A percentile compares a stretch with the other conserved stretches of the same genome.
Conservation (phyloP, 2,888 invertebrate species). For the Baccha elongata region DNA sequence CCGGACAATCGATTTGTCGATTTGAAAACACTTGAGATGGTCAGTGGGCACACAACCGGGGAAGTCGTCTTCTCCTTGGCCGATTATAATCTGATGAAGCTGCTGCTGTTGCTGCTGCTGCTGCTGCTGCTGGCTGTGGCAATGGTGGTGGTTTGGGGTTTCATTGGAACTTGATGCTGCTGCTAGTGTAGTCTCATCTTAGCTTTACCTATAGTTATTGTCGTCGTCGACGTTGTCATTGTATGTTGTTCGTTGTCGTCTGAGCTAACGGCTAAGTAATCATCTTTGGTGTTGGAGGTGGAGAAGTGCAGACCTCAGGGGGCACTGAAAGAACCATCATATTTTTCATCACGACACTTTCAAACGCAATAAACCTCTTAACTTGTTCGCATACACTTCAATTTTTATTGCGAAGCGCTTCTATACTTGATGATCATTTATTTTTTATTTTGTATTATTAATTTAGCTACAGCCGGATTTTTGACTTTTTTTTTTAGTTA, state of each 20-base stretch:
- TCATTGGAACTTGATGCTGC: conserved; percentile 40
- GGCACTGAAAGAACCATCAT: conserved; percentile 66
- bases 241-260: conserved; percentile 38
- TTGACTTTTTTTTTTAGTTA: neutral
- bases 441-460: conserved; percentile 32
- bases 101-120: conserved; percentile 38
- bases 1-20: conserved; percentile 72
- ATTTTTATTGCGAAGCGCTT: conserved; percentile 70
- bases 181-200: conserved; percentile 28
- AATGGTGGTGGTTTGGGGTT: conserved; percentile 65
- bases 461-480: conserved; percentile 17
- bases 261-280: conserved; percentile 68
- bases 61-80: conserved; percentile 54
- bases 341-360: conserved; percentile 76
- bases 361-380: conserved; percentile 75
- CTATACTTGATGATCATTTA: conserved; percentile 48
- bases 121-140: conserved; percentile 25
- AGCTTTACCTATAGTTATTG: conserved; percentile 16
- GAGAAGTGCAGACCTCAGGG: conserved; percentile 63
- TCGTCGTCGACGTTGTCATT: conserved; percentile 24
- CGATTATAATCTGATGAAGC: conserved; percentile 68
- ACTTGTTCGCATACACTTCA: conserved; percentile 75
- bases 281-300: conserved; percentile 67
- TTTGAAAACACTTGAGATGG: conserved; percentile 67
- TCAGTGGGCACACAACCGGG: conserved; percentile 9